Percentiles rank a stretch among this genome's conserved stretches.
These are phyloP conservation scores for Cybosia mesomella DNA, from an alignment of 2,888 invertebrate species.

Conservation along the genomic window DNA sequence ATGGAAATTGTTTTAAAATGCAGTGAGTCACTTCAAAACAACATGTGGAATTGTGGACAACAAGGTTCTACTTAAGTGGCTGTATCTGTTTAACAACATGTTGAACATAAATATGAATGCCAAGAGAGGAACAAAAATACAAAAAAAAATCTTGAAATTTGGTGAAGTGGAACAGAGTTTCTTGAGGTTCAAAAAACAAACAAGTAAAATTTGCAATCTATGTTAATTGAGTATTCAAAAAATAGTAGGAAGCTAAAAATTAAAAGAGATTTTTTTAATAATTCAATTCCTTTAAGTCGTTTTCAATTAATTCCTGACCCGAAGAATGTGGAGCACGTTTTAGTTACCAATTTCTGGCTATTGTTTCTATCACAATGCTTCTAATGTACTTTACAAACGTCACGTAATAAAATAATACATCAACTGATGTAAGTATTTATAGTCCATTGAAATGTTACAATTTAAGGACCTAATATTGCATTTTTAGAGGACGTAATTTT, in stretches of 20 bases:
- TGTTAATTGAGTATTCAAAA: not conserved
- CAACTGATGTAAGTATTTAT: conserved; percentile 45
- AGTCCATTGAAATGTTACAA: no score
- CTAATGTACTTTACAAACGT: conserved; percentile 37
- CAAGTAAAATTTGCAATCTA: not conserved
- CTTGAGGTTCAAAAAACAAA: not conserved
- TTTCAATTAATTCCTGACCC: not conserved
- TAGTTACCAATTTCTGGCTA: conserved; percentile 23
- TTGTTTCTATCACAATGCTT: conserved; percentile 44
- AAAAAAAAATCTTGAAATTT: not conserved
- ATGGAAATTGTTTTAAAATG: not conserved
- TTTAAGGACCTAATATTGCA: no score
- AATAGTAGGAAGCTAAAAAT: no score
- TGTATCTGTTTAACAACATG: conserved; percentile 4
- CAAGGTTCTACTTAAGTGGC: not conserved
- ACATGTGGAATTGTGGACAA: not conserved
- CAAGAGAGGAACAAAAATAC: not conserved
- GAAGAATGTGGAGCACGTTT: conserved; percentile 22
- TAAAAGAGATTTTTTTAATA: not conserved
- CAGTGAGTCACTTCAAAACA: conserved; percentile 6
- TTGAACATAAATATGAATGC: not conserved
- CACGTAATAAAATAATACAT: conserved; percentile 37
- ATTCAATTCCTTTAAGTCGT: not conserved
- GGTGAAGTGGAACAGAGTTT: not conserved
- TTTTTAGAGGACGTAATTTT: no score